These are phyloP conservation scores for Buathra laborator DNA, from an alignment of 2,888 invertebrate genomes.

Conservation along the genomic window DNA sequence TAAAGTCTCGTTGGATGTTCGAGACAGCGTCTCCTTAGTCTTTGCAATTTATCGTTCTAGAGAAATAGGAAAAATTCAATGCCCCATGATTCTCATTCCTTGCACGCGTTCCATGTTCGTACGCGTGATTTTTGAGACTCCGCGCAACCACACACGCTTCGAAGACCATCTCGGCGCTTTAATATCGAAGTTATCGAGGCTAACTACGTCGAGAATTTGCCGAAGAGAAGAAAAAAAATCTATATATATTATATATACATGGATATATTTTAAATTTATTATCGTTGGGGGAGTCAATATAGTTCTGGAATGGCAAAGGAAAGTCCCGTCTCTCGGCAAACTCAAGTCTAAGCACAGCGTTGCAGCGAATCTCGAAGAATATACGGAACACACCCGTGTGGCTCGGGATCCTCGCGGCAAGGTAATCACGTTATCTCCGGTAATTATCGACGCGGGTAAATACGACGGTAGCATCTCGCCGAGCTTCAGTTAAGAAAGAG, in stretches of 20 bases:
- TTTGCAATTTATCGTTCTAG: slow-evolving; percentile 47
- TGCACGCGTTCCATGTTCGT: slow-evolving; percentile 33
- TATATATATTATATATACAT: not conserved
- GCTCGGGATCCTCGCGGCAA: slow-evolving; percentile 39
- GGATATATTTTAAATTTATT: not conserved
- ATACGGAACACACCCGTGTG: slow-evolving; percentile 24
- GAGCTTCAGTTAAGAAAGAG: slow-evolving; percentile 24
- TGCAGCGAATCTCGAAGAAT: slow-evolving; percentile 26
- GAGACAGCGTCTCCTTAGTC: slow-evolving; percentile 38
- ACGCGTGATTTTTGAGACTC: not conserved
- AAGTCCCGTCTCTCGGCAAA: slow-evolving; percentile 15
- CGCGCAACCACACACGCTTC: not conserved
- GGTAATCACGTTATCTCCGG: slow-evolving; percentile 63
- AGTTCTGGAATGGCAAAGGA: slow-evolving; percentile 13
- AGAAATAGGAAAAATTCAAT: slow-evolving; percentile 32
- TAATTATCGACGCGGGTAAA: slow-evolving; percentile 62
- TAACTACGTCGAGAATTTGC: not conserved
- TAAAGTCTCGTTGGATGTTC: slow-evolving; percentile 30
- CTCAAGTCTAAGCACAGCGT: not conserved
- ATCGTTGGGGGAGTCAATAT: slow-evolving; percentile 15
- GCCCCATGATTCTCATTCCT: slow-evolving; percentile 31
- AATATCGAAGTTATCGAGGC: slow-evolving; percentile 8
- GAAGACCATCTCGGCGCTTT: not conserved
- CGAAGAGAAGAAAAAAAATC: not conserved
- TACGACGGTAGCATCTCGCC: slow-evolving; percentile 29